These are phyloP conservation scores for Brachionus plicatilis DNA, from an alignment of 1,140 invertebrate species.

Conservation along the genomic window DNA sequence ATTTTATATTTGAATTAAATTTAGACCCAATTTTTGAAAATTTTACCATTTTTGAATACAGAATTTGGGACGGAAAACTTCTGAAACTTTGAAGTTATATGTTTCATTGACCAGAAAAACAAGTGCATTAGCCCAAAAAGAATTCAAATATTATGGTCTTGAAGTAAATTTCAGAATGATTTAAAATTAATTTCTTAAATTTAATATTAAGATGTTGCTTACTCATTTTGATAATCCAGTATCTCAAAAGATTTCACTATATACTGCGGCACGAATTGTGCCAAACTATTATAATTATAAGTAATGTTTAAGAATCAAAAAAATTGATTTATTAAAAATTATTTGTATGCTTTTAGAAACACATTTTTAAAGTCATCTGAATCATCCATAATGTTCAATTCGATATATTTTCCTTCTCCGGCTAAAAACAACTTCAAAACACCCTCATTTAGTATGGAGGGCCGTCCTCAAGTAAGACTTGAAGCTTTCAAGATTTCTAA, in stretches of 20 bases:
- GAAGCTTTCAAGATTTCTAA: background rate
- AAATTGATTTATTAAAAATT: background rate
- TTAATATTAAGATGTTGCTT: background rate
- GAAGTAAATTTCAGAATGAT: background rate
- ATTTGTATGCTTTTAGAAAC: background rate
- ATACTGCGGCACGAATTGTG: constrained; percentile 16
- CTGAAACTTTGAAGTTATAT: background rate
- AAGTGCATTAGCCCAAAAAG: constrained; percentile 1
- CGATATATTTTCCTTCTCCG: constrained; percentile 1
- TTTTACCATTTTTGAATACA: background rate
- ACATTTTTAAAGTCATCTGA: constrained; percentile 23
- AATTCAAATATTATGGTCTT: constrained; percentile 23
- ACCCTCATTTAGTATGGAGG: background rate
- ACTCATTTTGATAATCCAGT: constrained; percentile 21
- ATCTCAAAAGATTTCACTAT: background rate
- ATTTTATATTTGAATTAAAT: background rate
- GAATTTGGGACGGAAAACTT: background rate
- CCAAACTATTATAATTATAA: constrained; percentile 32
- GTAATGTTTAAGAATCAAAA: background rate
- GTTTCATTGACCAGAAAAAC: constrained; percentile 26
- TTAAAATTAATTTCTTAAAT: background rate
- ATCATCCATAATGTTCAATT: background rate
- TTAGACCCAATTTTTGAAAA: background rate
- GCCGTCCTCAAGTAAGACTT: constrained; percentile 11
- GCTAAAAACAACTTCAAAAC: background rate